Percentiles rank a stretch among this genome's conserved stretches.
phyloP scores from a whole-genome alignment of 2,888 invertebrate species.

The Geotrupes spiniger region DNA sequence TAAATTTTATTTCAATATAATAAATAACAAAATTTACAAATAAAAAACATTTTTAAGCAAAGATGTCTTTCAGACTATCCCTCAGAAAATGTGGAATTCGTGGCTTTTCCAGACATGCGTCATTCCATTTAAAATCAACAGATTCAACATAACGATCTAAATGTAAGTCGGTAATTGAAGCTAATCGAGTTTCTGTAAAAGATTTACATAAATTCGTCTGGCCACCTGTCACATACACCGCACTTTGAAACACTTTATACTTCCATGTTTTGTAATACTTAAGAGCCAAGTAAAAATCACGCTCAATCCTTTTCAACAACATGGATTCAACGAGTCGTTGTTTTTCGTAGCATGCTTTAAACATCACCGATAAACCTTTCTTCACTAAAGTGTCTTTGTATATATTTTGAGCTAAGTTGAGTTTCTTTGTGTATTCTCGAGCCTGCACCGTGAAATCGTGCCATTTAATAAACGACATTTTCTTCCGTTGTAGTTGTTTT shows the following conservation, averaged over 20 bases:
- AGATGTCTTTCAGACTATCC: background rate
- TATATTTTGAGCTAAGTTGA: slow-evolving; percentile 30
- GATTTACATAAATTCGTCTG: too few species aligned
- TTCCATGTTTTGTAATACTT: slow-evolving; percentile 40
- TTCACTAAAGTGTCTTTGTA: slow-evolving; percentile 30
- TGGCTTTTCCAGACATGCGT: slow-evolving; percentile 34
- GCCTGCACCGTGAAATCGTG: slow-evolving; percentile 16
- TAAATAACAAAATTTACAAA: too few species aligned
- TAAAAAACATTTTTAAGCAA: slow-evolving; percentile 3
- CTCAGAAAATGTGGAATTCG: slow-evolving; percentile 30
- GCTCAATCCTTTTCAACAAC: slow-evolving; percentile 23
- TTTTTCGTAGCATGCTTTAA: slow-evolving; percentile 29
- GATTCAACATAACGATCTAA: too few species aligned
- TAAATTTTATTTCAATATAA: background rate
- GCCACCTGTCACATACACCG: background rate
- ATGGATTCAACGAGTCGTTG: slow-evolving; percentile 26
- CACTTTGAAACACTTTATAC: slow-evolving; percentile 25
- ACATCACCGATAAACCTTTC: slow-evolving; percentile 31
- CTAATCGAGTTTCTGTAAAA: too few species aligned
- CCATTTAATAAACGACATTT: slow-evolving; percentile 2
- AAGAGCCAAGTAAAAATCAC: slow-evolving; percentile 30
- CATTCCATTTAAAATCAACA: slow-evolving; percentile 31
- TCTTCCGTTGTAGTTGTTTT: background rate
- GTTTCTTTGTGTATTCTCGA: slow-evolving; percentile 19
- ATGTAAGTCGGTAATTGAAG: too few species aligned